phyloP scores from a whole-genome alignment of 1,140 invertebrate species.

The Drosophila grimshawi region DNA sequence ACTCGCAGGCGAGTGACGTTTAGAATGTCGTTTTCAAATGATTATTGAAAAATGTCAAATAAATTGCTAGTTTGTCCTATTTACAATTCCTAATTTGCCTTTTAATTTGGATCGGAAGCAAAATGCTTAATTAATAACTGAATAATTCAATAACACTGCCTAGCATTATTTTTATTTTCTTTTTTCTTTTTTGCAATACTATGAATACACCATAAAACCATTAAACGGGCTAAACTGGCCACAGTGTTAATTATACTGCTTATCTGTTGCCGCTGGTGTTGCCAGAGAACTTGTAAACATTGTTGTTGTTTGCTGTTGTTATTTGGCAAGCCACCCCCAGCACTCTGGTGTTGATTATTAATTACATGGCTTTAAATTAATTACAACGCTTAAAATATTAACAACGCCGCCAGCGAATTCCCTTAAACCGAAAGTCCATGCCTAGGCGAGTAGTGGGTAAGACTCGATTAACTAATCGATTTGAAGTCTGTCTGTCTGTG shows the following conservation, averaged over 20 bases:
- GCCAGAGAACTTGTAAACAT: conserved; percentile 3
- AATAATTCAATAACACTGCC: too few species aligned
- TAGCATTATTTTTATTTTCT: neutral
- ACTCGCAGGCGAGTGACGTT: too few species aligned
- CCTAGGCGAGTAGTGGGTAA: neutral
- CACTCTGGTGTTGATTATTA: conserved; percentile 71
- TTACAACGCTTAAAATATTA: conserved; percentile 79
- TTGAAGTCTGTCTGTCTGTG: conserved; percentile 14
- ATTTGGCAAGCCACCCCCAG: conserved; percentile 37
- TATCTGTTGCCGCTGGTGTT: conserved; percentile 57
- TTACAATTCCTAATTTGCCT: neutral
- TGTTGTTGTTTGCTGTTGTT: conserved; percentile 3
- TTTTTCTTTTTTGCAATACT: neutral
- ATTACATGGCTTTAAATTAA: conserved; percentile 81
- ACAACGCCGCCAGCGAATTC: conserved; percentile 54
- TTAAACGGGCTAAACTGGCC: conserved; percentile 54
- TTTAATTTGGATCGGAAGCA: too few species aligned
- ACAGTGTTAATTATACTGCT: conserved; percentile 74
- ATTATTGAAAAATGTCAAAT: too few species aligned
- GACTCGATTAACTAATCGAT: conserved; percentile 38
- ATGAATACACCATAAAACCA: conserved; percentile 13
- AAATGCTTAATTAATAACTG: too few species aligned
- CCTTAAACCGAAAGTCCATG: conserved; percentile 18
- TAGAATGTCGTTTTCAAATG: too few species aligned
- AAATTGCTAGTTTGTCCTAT: too few species aligned